Evolutionary conservation across 1,140 invertebrate genomes (phyloP), one percentile per base, ranked within the genome.

Genomic region (Sitodiplosis mosellana): DNA sequence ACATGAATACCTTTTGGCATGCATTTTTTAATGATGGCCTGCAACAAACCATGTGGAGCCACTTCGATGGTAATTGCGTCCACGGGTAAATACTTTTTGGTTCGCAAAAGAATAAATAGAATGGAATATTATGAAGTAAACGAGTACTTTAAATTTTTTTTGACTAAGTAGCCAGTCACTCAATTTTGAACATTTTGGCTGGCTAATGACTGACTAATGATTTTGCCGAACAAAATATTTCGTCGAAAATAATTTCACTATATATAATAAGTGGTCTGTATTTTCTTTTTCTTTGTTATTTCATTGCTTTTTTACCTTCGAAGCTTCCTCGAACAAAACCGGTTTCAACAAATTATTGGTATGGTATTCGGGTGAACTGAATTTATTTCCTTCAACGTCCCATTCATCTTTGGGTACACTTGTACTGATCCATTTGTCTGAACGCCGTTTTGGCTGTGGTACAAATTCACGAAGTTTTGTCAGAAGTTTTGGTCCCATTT

Each of bases 341-440:
- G 85, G 78, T 53, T 65, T 79, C 38, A 91, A 63, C 6, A 94
- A 66, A 63, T 95, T 96, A 59, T 95, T 93, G 0, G 89, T 89
- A 57, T 91, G 87, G 59, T 97, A 97, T 54, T 89, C 85, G 3
- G 90, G 80, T 0, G 87, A 93, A 0, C 80, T 90, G 11, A 75
- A 58, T 48, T 75, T 69, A 1, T 80, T 77, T 5, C 75, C 61
- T 0, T 77, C 60, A 4, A 74, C 69, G n/a, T 76, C 72, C 90
- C 88, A 93, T 20, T 69, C 60, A n/a, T 49, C 50, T 56, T 87
- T 78, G 0, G 80, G 76, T 19, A 91, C 76, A 1, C 89, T 94
- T 0, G 87, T 81, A 54, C 85, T 88, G 1, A 94, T 63, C 91
- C 92, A 96, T 51, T 80, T 80, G 0, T 67, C 57, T 10, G 81